Conservation (phyloP, 2,888 invertebrate genomes). For the Leptinotarsa tumamoca region DNA sequence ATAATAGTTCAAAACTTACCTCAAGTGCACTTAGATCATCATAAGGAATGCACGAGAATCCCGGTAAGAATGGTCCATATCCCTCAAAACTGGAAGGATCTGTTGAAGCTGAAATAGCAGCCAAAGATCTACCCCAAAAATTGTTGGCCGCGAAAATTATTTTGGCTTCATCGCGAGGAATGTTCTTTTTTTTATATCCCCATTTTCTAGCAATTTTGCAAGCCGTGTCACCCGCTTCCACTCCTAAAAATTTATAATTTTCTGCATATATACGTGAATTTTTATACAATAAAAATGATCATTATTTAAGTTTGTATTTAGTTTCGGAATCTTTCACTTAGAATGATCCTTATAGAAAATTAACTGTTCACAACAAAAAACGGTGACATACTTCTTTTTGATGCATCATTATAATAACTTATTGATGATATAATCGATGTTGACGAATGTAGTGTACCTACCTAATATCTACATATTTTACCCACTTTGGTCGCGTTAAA, state of each 20-base stretch:
- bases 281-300: too few species aligned
- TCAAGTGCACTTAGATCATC: conserved; percentile 79
- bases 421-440: too few species aligned
- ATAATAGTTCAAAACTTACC: conserved; percentile 61
- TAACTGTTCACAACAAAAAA: too few species aligned
- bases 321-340: too few species aligned
- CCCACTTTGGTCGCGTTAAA: too few species aligned
- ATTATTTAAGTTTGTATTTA: too few species aligned
- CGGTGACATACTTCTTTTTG: too few species aligned
- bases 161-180: conserved; percentile 76
- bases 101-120: conserved; percentile 83
- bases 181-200: conserved; percentile 82
- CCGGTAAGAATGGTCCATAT: conserved; percentile 86
- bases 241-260: conserved; percentile 67
- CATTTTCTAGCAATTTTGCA: conserved; percentile 84
- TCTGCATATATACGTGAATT: too few species aligned
- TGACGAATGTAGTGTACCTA: too few species aligned
- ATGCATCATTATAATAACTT: too few species aligned
- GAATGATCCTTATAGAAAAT: too few species aligned
- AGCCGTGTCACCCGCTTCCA: conserved; percentile 85
- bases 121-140: conserved; percentile 86
- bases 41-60: conserved; percentile 80
- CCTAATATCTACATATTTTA: too few species aligned
- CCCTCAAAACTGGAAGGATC: conserved; percentile 77
- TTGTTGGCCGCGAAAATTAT: conserved; percentile 82